Base-by-base conservation (phyloP, 2,113 vertebrate species). In the Gobiocypris rarus region DNA sequence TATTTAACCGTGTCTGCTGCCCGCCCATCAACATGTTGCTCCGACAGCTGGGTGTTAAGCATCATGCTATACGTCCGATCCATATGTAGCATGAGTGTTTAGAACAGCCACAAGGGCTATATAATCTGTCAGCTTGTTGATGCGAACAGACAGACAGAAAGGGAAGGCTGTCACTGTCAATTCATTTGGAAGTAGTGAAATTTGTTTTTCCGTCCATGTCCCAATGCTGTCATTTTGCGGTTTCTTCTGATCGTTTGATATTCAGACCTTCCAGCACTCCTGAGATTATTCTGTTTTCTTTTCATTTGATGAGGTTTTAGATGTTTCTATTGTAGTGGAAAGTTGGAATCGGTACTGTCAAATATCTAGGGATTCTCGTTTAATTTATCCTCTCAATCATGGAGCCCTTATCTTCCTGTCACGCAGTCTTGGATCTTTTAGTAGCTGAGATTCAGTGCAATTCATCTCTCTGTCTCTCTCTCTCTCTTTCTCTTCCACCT, bases 401-500 rank as follows among this genome's bases (percentile, higher is more conserved):
- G 22, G 38, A 71, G 81, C 74, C 38, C 80, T 85, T 85, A 81
- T 86, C 85, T 86, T 54, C 11, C 24, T 50, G 28, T 67, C 61
- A 67, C 17, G 26, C 17, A 65, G 34, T 81, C 79, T 52, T 31
- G 19, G 48, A 56, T 81, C 28, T 24, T 82, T 70, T 56, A 24
- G 48, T 56, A 41, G 26, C 78, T 67, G 43, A 67, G 59, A 63
- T 80, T 67, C 19, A 24, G 10, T 54, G 19, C 34, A 14, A 34
- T 82, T 56, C 14, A 48, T 67, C 22, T 58, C 50, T 50, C 9
- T 41, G 82, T 87, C 89, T 84, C 82, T 85, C 71, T 83, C 83
- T 38, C 38, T 38, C 34, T 38, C 34, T 38, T 6, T 38, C 38
- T 38, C 61, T 34, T 56, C 34, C 70, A 58, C 56, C 26, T 43